Base-by-base conservation (phyloP, 2,888 invertebrate genomes). In the Sympetrum striolatum region DNA sequence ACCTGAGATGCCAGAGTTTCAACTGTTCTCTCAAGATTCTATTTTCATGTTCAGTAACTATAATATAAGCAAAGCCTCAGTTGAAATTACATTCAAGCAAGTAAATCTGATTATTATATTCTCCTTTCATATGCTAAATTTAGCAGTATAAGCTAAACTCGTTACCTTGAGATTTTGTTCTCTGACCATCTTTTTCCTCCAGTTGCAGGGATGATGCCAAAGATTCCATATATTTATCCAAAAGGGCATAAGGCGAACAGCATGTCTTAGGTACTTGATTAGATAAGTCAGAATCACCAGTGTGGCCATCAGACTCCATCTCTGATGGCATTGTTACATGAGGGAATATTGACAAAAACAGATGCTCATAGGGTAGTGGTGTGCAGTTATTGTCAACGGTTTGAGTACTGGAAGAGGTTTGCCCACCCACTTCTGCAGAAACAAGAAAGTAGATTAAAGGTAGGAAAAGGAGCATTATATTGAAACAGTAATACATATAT, bases 1-100 rank as follows among this genome's bases (percentile, higher is more conserved):
- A 94, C 94, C 98, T 98, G 93, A 97, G 96, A 93, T 97, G 97
- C 93, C 98, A 95, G 81, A 98, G 94, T 92, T 97, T 96, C 90
- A 98, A 95, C 93, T 98, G 97, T 92, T 97, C 94, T 91, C 93
- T 92, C 22, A 94, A 92, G 90, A 92, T 91, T 90, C 91, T 92
- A 12, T 92, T 91, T 91, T 93, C 93, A 90, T 91, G 92, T 82
- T 92, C 92, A 90, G 91, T 91, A 80, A 60, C 90, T 58, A 48
- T 60, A 25, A 81, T n/a, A 82, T 18, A 73, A 44, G 31, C 2
- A 31, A 14, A 31, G 3, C 31, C 73, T 31, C 73, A 73, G 22
- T 14, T 73, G 5, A 73, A 73, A 31, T 73, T 25, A 15, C 14
- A 73, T 3, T 0, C 3, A 31, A 31, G 31, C 5, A 25, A 73